Evolutionary conservation across 1,140 invertebrate species (phyloP).

Genomic region (Chymomyza costata): DNA sequence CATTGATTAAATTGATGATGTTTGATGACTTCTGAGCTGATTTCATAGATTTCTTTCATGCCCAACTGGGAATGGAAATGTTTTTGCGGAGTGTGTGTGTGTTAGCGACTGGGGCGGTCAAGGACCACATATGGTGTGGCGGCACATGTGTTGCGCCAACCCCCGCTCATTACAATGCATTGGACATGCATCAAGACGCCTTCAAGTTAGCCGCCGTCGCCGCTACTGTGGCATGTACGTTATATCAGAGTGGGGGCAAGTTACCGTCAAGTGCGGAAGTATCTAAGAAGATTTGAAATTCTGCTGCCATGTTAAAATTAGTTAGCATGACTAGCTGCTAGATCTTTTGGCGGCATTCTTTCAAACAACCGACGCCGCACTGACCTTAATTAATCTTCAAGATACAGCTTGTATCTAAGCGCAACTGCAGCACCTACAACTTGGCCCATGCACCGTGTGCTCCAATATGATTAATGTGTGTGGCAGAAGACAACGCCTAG

Average conservation of each 20-base stretch:
- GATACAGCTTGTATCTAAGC: slow-evolving; percentile 30
- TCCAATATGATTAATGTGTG: slow-evolving; percentile 61
- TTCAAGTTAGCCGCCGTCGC: slow-evolving; percentile 23
- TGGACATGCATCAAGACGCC: slow-evolving; percentile 63
- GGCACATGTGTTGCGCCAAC: slow-evolving; percentile 35
- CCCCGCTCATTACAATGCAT: slow-evolving; percentile 68
- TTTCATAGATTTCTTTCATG: slow-evolving; percentile 53
- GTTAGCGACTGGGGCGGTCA: not conserved
- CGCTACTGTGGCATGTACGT: not conserved
- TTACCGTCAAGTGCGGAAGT: slow-evolving; percentile 16
- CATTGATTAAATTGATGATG: slow-evolving; percentile 74
- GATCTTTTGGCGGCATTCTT: slow-evolving; percentile 49
- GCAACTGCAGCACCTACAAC: slow-evolving; percentile 17
- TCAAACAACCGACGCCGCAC: slow-evolving; percentile 28
- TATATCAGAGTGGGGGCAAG: too few species aligned
- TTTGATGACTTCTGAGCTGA: slow-evolving; percentile 75
- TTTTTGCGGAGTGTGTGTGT: not conserved
- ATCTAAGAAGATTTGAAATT: not conserved
- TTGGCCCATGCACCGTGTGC: slow-evolving; percentile 14
- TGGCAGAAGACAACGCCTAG: too few species aligned
- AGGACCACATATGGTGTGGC: slow-evolving; percentile 66
- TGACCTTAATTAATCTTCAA: slow-evolving; percentile 67
- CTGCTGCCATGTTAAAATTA: too few species aligned
- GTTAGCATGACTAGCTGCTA: slow-evolving; percentile 28
- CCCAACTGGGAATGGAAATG: slow-evolving; percentile 20